Evolutionary conservation across 1,140 invertebrate genomes (phyloP).

Genomic region (Dryas iulia): DNA sequence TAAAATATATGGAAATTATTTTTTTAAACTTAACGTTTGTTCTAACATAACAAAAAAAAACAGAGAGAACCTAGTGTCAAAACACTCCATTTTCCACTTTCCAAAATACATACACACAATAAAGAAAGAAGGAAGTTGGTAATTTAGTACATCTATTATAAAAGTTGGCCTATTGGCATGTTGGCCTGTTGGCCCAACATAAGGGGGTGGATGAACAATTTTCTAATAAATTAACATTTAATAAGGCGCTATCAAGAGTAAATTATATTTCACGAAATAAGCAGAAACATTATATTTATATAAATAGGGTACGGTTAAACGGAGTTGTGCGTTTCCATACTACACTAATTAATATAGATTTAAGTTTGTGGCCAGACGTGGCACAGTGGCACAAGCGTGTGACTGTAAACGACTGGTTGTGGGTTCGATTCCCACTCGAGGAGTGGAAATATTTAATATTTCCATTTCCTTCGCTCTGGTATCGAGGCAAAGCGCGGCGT

Average conservation of each 20-base stretch:
- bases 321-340: slow-evolving; percentile 39
- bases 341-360: neutral
- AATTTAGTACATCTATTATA: neutral
- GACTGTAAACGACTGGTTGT: neutral
- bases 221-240: slow-evolving; percentile 55
- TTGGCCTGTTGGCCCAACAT: slow-evolving; percentile 39
- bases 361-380: too few relatives aligned
- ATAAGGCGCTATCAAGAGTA: slow-evolving; percentile 38
- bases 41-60: too few relatives aligned
- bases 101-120: too few relatives aligned
- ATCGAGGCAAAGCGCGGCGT: too few relatives aligned
- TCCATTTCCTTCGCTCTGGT: too few relatives aligned
- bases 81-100: too few relatives aligned
- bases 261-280: slow-evolving; percentile 44
- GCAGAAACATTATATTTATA: slow-evolving; percentile 55
- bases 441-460: too few relatives aligned
- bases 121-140: neutral
- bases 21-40: too few relatives aligned
- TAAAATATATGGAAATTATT: too few relatives aligned
- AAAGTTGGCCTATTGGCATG: neutral
- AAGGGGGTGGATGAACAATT: slow-evolving; percentile 32
- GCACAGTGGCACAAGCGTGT: too few relatives aligned
- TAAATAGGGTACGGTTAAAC: slow-evolving; percentile 48
- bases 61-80: too few relatives aligned
- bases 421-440: too few relatives aligned